Evolutionary conservation across 2,888 invertebrate species (phyloP).

Genomic region (Nephrotoma appendiculata): DNA sequence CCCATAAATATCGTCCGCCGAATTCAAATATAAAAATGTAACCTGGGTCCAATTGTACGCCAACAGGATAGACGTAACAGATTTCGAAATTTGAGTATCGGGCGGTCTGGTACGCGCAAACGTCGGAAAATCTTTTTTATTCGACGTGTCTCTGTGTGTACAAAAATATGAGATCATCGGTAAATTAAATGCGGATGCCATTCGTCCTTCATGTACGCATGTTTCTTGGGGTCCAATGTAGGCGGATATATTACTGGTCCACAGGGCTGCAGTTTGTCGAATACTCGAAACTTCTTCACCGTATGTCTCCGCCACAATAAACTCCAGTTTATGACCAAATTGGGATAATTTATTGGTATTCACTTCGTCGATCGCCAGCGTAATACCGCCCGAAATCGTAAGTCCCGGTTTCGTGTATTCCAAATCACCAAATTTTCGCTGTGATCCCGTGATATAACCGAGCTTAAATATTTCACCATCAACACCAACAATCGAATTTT

Average conservation of each 20-base stretch:
- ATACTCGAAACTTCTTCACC: constrained; percentile 82
- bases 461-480: constrained; percentile 51
- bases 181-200: constrained; percentile 86
- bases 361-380: constrained; percentile 72
- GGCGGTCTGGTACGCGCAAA: constrained; percentile 87
- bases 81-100: constrained; percentile 85
- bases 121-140: constrained; percentile 76
- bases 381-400: constrained; percentile 66
- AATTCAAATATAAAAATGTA: constrained; percentile 68
- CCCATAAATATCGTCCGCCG: constrained; percentile 57
- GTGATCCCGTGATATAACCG: constrained; percentile 76
- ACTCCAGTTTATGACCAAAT: constrained; percentile 58
- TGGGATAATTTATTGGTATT: constrained; percentile 42
- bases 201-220: constrained; percentile 82
- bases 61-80: constrained; percentile 70
- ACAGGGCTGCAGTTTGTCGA: constrained; percentile 65
- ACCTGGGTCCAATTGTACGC: constrained; percentile 86
- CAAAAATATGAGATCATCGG: constrained; percentile 96
- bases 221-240: constrained; percentile 75
- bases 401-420: constrained; percentile 66
- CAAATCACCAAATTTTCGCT: constrained; percentile 58
- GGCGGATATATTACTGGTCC: constrained; percentile 70
- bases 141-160: constrained; percentile 75
- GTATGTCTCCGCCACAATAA: constrained; percentile 77
- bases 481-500: constrained; percentile 6